A percentile compares a stretch with the other conserved stretches of the same genome.
These are phyloP conservation scores for Sepioteuthis lessoniana DNA, from an alignment of 2,888 invertebrate genomes.

Conservation along the genomic window DNA sequence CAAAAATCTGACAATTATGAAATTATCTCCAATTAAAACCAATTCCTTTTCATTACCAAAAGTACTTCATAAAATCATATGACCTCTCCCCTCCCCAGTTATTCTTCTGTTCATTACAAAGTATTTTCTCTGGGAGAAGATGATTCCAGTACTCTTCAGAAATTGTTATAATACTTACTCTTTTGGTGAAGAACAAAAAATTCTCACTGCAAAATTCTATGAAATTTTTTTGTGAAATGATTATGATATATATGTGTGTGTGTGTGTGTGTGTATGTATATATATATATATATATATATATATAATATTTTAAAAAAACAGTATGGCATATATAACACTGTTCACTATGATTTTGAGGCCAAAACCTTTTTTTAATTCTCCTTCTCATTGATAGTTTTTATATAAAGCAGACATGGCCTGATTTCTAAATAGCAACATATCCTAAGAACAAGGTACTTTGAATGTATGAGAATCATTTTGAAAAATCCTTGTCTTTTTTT, in stretches of 20 bases:
- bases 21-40: not conserved
- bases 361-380: not conserved
- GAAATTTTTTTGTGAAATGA: not conserved
- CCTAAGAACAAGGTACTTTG: not conserved
- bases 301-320: too few relatives aligned
- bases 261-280: too few relatives aligned
- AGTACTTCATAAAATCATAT: not conserved
- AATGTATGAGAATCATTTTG: not conserved
- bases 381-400: not conserved
- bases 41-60: not conserved
- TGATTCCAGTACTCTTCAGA: too few relatives aligned
- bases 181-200: not conserved
- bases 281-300: too few relatives aligned
- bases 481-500: not conserved
- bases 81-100: not conserved
- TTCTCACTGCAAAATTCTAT: not conserved
- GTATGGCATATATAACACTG: not conserved
- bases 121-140: not conserved
- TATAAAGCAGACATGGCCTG: not conserved
- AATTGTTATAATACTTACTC: not conserved
- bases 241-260: too few relatives aligned
- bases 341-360: slow-evolving; percentile 15
- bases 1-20: not conserved
- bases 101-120: not conserved
- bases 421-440: not conserved